Evolutionary conservation across 2,797 vertebrate species (phyloP), one percentile per base, ranked within the genome.

Genomic region (Sebastolobus alascanus): DNA sequence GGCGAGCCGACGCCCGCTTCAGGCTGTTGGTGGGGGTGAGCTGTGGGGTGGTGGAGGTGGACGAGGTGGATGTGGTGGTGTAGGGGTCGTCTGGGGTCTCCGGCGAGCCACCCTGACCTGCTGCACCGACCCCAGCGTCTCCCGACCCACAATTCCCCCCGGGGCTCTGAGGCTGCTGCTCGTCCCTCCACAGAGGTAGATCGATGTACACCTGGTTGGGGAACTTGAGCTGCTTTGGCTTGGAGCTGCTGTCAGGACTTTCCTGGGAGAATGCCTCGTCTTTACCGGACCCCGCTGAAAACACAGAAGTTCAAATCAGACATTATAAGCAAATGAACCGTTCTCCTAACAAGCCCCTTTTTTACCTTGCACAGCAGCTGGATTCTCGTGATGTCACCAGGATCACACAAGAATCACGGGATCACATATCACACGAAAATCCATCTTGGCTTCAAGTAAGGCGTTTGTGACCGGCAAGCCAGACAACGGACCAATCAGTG

Each of bases 161-260:
- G 5, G 87, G 77, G 86, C 84, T 94, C 84, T 97, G 96, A 79
- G 93, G 85, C 90, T 89, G 93, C 90, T 94, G 97, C 92, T 97
- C 96, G 22, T 98, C 98, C 90, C 96, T 97, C 95, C 97, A 97
- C 91, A 97, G 97, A 97, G 98, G 97, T 96, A 97, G 97, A 94
- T 98, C 96, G 33, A 97, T 96, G 77, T 96, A 97, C 85, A 97
- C 96, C 94, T 97, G 97, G 93, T 95, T 97, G 4, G 97, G 96
- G 84, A 96, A 95, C 93, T 97, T 98, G 79, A 97, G 93, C 92
- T 96, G 97, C 96, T 98, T 98, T 97, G 97, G 96, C 96, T 97
- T 97, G 92, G 94, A 95, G 90, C 86, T 94, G 93, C 86, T 94
- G 75, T 98, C 97, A 3, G 93, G 82, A 89, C 94, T 90, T 25